A percentile compares a stretch with the other conserved stretches of the same genome.
Evolutionary conservation across 2,113 vertebrate species (phyloP).

Genomic region (Hassar affinis): DNA sequence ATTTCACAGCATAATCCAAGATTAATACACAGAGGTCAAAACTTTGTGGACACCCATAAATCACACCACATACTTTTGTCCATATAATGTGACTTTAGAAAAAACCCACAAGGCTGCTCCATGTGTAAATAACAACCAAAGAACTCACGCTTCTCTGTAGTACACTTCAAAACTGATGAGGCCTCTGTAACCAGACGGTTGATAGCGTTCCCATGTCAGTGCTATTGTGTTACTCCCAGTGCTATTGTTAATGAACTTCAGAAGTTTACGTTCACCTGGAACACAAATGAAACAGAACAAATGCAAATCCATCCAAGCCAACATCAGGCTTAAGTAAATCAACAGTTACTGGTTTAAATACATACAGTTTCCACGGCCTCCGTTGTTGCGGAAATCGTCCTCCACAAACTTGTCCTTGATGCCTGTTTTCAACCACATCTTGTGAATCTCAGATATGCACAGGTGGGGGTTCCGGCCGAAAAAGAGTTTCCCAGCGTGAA

Average conservation of each 20-base stretch:
- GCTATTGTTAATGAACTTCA: constrained; percentile 86
- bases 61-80: not conserved
- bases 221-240: constrained; percentile 87
- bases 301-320: not conserved
- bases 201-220: constrained; percentile 89
- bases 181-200: constrained; percentile 88
- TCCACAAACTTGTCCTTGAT: constrained; percentile 83
- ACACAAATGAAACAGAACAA: not conserved
- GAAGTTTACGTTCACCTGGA: constrained; percentile 84
- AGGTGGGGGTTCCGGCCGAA: constrained; percentile 92
- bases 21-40: not conserved
- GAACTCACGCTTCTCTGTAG: constrained; percentile 96
- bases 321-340: not conserved
- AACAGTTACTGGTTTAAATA: not conserved
- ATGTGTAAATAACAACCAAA: not conserved
- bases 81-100: not conserved
- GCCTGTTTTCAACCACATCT: constrained; percentile 90
- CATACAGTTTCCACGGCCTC: constrained; percentile 94
- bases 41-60: not conserved
- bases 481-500: constrained; percentile 86
- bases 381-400: constrained; percentile 87
- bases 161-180: constrained; percentile 97
- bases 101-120: not conserved
- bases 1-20: not conserved
- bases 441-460: constrained; percentile 92